These are phyloP conservation scores for Chironomus tentans DNA, from an alignment of 2,888 invertebrate genomes.

Conservation along the genomic window DNA sequence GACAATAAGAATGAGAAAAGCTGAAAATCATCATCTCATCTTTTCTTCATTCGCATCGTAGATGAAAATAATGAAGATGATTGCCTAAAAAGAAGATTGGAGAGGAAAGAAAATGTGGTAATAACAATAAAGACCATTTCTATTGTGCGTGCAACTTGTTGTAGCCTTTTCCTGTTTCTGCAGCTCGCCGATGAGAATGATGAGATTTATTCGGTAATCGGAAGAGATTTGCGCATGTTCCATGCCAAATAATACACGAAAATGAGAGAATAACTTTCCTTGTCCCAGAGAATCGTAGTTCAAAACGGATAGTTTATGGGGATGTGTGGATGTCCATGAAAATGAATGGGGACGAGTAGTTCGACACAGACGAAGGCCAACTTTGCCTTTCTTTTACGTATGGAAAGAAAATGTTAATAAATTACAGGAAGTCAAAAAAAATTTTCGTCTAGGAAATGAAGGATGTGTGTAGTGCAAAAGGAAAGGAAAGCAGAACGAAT, in stretches of 20 bases:
- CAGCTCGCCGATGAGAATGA: not conserved
- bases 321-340: not conserved
- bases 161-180: too few species aligned
- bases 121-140: too few species aligned
- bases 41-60: too few species aligned
- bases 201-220: not conserved
- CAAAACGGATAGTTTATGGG: not conserved
- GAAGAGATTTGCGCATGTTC: not conserved
- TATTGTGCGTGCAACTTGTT: too few species aligned
- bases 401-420: not conserved
- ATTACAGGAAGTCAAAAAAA: constrained; percentile 1
- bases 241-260: not conserved
- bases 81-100: too few species aligned
- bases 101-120: too few species aligned
- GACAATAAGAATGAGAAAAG: not conserved
- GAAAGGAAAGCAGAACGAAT: not conserved
- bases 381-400: not conserved
- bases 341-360: too few species aligned
- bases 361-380: not conserved
- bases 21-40: not conserved
- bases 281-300: not conserved
- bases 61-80: too few species aligned
- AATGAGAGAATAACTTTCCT: not conserved
- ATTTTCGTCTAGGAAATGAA: not conserved
- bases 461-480: not conserved